These are phyloP conservation scores for Netelia inedita DNA, from an alignment of 2,888 invertebrate species.

Conservation along the genomic window DNA sequence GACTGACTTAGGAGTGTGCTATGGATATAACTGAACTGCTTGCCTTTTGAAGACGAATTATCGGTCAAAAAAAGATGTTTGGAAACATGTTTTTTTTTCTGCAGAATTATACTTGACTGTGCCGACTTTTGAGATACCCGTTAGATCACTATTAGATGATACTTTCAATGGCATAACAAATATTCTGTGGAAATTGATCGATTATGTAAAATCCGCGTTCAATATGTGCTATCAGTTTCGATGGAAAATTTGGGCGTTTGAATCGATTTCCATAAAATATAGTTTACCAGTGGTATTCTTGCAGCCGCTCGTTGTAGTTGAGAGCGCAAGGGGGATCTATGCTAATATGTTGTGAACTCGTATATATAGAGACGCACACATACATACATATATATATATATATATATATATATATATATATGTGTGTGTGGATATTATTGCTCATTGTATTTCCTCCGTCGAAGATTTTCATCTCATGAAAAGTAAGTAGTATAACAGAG, in stretches of 20 bases:
- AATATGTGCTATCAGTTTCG: neutral
- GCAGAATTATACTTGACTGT: neutral
- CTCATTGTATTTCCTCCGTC: conserved; percentile 47
- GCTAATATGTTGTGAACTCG: conserved; percentile 32
- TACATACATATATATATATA: neutral
- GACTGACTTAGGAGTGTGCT: conserved; percentile 48
- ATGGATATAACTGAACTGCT: conserved; percentile 28
- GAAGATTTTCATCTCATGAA: conserved; percentile 53
- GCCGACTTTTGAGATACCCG: conserved; percentile 3
- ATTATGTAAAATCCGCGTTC: neutral
- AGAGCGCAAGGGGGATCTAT: conserved; percentile 36
- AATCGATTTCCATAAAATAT: neutral
- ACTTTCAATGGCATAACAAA: neutral
- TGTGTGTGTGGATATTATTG: conserved; percentile 2
- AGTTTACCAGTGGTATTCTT: conserved; percentile 10
- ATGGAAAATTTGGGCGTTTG: neutral
- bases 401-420: neutral
- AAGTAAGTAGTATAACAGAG: conserved; percentile 63
- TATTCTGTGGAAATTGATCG: too few relatives aligned
- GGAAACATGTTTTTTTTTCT: conserved; percentile 14
- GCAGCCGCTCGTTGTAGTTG: conserved; percentile 20
- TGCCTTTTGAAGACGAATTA: conserved; percentile 23
- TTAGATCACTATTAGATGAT: neutral
- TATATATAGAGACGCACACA: conserved; percentile 4
- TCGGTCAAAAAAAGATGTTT: conserved; percentile 15